Evolutionary conservation across 2,797 vertebrate species (phyloP).

Genomic region (Ctenosaura bakeri): DNA sequence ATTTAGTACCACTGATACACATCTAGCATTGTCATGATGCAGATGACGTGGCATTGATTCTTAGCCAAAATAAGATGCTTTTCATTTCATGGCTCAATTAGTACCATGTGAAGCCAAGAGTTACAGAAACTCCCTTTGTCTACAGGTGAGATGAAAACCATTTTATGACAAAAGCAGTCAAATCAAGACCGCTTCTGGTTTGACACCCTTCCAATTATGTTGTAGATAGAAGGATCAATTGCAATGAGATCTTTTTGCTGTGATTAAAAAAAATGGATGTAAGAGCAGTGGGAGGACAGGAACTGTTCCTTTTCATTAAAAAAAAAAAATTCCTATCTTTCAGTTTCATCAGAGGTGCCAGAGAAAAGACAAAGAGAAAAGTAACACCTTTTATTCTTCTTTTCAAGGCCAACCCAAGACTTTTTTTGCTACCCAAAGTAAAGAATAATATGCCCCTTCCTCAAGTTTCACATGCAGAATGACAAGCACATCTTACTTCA

Average conservation of each 20-base stretch:
- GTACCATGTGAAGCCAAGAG: not conserved
- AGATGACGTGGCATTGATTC: not conserved
- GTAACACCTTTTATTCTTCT: not conserved
- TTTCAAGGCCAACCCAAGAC: not conserved
- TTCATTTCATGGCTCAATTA: not conserved
- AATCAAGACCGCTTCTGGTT: not conserved
- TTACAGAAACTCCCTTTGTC: not conserved
- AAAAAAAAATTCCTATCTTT: not conserved
- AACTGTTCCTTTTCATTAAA: not conserved
- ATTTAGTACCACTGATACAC: not conserved
- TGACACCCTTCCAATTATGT: not conserved
- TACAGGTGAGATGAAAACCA: not conserved
- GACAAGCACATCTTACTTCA: not conserved
- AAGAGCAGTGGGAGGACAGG: not conserved
- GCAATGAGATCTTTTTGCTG: not conserved
- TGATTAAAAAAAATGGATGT: not conserved
- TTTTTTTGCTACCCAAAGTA: not conserved
- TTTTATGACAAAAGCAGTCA: not conserved
- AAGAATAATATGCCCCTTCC: not conserved
- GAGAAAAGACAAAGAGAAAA: not conserved
- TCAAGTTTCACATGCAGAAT: not conserved
- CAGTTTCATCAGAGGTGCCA: not conserved
- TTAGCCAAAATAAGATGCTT: not conserved
- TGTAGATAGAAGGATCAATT: not conserved
- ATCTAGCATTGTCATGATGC: not conserved